These are phyloP conservation scores for Daubentonia madagascariensis DNA, from an alignment of 2,113 vertebrate genomes.

Conservation along the genomic window DNA sequence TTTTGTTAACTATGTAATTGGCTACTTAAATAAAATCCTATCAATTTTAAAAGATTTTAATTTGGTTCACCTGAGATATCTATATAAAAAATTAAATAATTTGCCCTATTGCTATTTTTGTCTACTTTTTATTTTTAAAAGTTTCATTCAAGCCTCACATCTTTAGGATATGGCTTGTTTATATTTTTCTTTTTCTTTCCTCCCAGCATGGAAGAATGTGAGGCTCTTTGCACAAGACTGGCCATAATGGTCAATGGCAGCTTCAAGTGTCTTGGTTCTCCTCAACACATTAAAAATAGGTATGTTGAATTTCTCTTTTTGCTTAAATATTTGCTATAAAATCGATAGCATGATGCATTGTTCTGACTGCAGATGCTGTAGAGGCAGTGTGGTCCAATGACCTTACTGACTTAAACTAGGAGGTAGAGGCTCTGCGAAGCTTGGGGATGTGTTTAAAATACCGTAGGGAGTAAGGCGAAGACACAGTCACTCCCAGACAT, in stretches of 20 bases:
- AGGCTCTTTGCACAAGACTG: conserved; percentile 91
- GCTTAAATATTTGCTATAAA: not conserved
- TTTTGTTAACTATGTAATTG: not conserved
- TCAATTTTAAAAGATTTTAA: not conserved
- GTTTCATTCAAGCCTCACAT: too few relatives aligned
- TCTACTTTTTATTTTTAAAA: too few relatives aligned
- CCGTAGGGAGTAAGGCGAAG: not conserved
- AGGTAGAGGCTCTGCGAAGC: not conserved
- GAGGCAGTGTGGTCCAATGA: not conserved
- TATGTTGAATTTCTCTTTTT: conserved; percentile 63
- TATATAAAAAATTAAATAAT: not conserved
- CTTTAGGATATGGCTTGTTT: not conserved
- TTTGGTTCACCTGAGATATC: not conserved
- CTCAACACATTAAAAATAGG: conserved; percentile 95
- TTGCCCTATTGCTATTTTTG: not conserved
- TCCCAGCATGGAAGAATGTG: conserved; percentile 93
- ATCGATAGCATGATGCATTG: accelerated
- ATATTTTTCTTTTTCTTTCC: not conserved
- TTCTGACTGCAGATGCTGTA: not conserved
- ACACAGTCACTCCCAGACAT: not conserved
- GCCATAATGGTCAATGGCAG: conserved; percentile 93
- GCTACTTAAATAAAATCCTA: not conserved
- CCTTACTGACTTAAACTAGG: accelerated
- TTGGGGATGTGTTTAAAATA: not conserved
- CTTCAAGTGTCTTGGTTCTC: conserved; percentile 92